Base-by-base conservation (phyloP, 2,888 invertebrate species). In the Caenorhabditis auriculariae region DNA sequence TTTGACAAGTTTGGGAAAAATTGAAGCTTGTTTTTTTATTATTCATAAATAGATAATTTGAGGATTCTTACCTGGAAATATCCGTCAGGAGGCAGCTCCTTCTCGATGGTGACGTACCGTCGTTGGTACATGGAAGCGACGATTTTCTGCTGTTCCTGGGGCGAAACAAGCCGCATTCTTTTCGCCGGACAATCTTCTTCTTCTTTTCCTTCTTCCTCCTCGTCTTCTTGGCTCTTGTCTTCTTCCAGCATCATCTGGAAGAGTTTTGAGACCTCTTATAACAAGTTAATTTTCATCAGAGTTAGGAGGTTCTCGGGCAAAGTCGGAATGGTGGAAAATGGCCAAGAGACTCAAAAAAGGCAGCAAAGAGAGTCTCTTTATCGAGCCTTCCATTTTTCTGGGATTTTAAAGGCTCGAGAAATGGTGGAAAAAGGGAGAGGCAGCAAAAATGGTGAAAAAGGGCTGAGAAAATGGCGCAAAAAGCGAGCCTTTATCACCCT, bases 1-100 rank as follows among this genome's bases (percentile, higher is more conserved):
- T n/a, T n/a, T n/a, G n/a, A 47, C 26, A 21, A 39, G 37, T 28
- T 46, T 28, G 26, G 29, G 19, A 6, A 4, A 3, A 53, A 21
- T 17, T 9, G 17, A 15, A 29, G 32, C 29, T 44, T 41, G 17
- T 26, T 32, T 27, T 29, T 15, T 28, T 28, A 29, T 17, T n/a
- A 21, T 6, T 42, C 42, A n/a, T 35, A 23, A 32, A 17, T 3
- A 19, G 51, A n/a, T n/a, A n/a, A n/a, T n/a, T n/a, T 41, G 15
- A 52, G 19, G 24, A 47, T 29, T 17, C 42, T 15, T 50, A 72
- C 73, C 62, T 67, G 42, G 39, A 69, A 52, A 39, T 53, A 53
- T 19, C 65, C 54, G 50, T 66, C 50, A 37, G 53, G 38, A n/a
- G 68, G 60, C 44, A 75, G 27, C 35, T 54, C 46, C 23, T 50